phyloP scores from a whole-genome alignment of 2,113 vertebrate genomes.

The Oncorhynchus nerka region DNA sequence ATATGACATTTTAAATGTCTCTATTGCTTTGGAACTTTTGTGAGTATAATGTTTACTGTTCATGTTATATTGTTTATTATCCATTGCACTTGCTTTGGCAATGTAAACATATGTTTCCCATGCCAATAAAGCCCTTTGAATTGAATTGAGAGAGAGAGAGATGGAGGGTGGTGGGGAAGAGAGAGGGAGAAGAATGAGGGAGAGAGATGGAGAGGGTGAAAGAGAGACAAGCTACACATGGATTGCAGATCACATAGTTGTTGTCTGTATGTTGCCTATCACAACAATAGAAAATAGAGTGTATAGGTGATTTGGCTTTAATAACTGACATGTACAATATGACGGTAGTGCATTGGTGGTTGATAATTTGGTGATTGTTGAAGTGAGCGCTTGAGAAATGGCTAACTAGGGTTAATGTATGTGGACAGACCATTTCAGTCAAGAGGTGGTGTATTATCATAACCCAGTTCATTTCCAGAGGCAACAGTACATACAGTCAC shows the following conservation, averaged over 20 bases:
- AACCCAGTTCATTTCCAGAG: conserved; percentile 60
- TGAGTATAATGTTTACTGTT: too few species aligned
- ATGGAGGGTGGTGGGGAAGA: neutral
- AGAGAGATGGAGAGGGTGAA: conserved; percentile 11
- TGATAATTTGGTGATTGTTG: neutral
- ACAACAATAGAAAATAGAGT: conserved; percentile 24
- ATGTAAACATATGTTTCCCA: too few species aligned
- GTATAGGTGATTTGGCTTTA: neutral
- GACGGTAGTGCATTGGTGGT: neutral
- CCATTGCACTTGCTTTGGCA: too few species aligned
- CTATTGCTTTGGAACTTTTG: too few species aligned
- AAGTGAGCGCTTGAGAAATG: neutral
- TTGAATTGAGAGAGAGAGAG: neutral
- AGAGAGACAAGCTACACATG: neutral
- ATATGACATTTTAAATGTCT: too few species aligned
- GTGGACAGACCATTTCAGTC: conserved; percentile 71
- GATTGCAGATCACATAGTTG: too few species aligned
- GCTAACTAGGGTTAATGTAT: conserved; percentile 61
- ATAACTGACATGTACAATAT: neutral
- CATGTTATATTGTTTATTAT: too few species aligned
- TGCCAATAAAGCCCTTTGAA: too few species aligned
- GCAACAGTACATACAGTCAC: conserved; percentile 13
- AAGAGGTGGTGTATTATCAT: conserved; percentile 63
- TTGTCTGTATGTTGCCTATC: conserved; percentile 10
- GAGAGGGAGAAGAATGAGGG: conserved; percentile 50